A percentile compares a stretch with the other conserved stretches of the same genome.
Evolutionary conservation across 2,888 invertebrate species (phyloP).

Genomic region (Trypoxylon attenuatum): DNA sequence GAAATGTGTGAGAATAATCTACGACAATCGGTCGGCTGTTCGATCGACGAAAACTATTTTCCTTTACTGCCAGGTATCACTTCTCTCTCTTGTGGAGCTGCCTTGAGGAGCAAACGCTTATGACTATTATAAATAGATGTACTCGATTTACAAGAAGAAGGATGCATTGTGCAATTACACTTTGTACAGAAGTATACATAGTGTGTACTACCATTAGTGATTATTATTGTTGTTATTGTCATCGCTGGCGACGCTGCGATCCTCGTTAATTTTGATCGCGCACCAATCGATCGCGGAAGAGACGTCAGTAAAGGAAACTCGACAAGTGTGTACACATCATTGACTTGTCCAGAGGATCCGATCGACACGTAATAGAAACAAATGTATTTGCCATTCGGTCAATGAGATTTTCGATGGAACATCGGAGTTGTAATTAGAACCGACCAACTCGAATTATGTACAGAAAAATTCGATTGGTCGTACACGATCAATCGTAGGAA

Average conservation of each 20-base stretch:
- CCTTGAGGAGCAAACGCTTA: conserved; percentile 55
- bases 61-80: conserved; percentile 58
- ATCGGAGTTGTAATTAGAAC: too few species aligned
- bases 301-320: background rate
- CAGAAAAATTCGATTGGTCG: conserved; percentile 13
- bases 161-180: conserved; percentile 64
- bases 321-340: too few species aligned
- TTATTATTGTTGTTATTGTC: conserved; percentile 47
- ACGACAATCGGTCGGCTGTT: conserved; percentile 51
- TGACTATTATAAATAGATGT: conserved; percentile 35
- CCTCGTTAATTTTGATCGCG: conserved; percentile 45
- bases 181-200: conserved; percentile 61
- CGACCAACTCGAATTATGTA: too few species aligned
- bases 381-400: too few species aligned
- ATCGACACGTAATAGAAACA: too few species aligned
- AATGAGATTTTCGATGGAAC: too few species aligned
- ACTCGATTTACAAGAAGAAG: conserved; percentile 26
- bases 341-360: too few species aligned
- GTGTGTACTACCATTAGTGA: conserved; percentile 43
- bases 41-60: conserved; percentile 49
- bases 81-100: conserved; percentile 44
- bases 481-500: conserved; percentile 24
- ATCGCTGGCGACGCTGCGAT: conserved; percentile 39
- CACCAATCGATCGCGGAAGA: conserved; percentile 24
- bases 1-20: conserved; percentile 23